A percentile compares a stretch with the other conserved stretches of the same genome.
phyloP scores from a whole-genome alignment of 35 echinoderm and acorn worm species.

The Apostichopus parvimensis region DNA sequence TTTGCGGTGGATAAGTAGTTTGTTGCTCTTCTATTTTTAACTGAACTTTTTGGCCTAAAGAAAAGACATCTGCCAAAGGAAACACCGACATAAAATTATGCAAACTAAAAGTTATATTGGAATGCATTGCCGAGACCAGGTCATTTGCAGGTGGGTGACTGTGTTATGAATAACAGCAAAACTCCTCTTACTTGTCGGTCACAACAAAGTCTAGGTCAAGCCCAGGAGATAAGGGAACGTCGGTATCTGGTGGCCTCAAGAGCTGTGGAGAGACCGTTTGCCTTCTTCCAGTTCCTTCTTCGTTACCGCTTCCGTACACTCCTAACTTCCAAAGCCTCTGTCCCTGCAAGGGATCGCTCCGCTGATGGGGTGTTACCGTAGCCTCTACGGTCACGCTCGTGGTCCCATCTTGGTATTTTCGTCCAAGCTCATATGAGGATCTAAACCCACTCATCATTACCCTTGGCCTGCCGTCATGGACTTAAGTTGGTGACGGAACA shows the following conservation, averaged over 20 bases:
- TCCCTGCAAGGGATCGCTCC: constrained; percentile 43
- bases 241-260: constrained; percentile 26
- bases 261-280: constrained; percentile 51
- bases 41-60: too few species aligned
- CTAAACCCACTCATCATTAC: neutral
- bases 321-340: constrained; percentile 58
- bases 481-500: neutral
- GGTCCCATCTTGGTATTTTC: constrained; percentile 6
- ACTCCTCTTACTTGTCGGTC: constrained; percentile 10
- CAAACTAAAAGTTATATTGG: too few species aligned
- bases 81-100: too few species aligned
- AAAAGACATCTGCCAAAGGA: too few species aligned
- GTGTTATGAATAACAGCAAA: too few species aligned
- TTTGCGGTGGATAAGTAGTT: too few species aligned
- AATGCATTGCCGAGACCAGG: too few species aligned
- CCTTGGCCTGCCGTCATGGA: neutral
- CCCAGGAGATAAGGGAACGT: constrained; percentile 16
- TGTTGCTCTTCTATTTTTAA: too few species aligned
- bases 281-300: constrained; percentile 41
- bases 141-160: too few species aligned
- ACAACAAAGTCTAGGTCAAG: constrained; percentile 38
- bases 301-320: constrained; percentile 49
- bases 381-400: neutral
- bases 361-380: constrained; percentile 3
- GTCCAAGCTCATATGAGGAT: neutral